Percentiles rank a stretch among this genome's conserved stretches.
Evolutionary conservation across 2,797 vertebrate genomes (phyloP).

Genomic region (Buceros bicornis): DNA sequence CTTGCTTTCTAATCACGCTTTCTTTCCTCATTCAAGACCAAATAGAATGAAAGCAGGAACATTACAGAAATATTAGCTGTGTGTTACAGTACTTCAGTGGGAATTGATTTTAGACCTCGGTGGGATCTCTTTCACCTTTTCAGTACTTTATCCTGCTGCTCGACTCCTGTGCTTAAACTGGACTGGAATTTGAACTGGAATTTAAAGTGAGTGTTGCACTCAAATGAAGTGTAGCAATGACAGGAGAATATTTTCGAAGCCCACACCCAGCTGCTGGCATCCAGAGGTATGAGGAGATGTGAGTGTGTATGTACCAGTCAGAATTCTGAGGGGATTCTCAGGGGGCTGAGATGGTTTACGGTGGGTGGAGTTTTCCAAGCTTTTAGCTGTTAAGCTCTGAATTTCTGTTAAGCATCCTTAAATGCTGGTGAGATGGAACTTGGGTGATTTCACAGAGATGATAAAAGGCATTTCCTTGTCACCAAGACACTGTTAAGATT

Average conservation of each 20-base stretch:
- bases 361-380: not conserved
- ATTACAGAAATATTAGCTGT: not conserved
- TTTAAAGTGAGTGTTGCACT: not conserved
- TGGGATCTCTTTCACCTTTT: not conserved
- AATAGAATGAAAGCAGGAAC: not conserved
- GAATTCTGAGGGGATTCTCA: not conserved
- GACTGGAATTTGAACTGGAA: not conserved
- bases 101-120: not conserved
- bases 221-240: not conserved
- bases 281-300: not conserved
- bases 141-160: not conserved
- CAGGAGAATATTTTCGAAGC: not conserved
- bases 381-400: not conserved
- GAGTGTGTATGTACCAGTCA: not conserved
- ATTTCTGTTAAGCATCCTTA: not conserved
- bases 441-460: not conserved
- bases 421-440: not conserved
- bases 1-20: not conserved
- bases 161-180: not conserved
- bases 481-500: not conserved
- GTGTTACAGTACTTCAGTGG: not conserved
- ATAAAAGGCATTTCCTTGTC: constrained; percentile 43
- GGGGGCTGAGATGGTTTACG: not conserved
- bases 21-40: not conserved
- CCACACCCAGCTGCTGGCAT: not conserved